Conservation (phyloP, 1,140 invertebrate species). For the Bombus sylvicola region DNA sequence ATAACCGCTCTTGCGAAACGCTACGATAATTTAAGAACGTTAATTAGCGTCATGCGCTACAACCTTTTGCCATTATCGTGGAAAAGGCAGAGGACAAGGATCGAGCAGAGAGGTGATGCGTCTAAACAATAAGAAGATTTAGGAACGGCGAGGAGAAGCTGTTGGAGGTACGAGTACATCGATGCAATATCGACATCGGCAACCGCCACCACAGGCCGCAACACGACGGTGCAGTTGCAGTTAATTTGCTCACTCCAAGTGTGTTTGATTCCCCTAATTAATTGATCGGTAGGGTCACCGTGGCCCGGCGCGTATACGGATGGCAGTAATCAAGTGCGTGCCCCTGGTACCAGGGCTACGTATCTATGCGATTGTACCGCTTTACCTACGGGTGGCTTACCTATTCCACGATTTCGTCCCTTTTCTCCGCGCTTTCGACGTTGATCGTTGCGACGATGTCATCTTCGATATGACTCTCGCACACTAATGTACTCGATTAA, state of each 20-base stretch:
- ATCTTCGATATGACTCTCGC: neutral
- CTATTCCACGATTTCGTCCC: neutral
- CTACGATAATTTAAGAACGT: neutral
- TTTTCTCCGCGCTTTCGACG: neutral
- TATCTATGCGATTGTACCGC: conserved; percentile 22
- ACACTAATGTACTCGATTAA: neutral
- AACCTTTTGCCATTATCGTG: neutral
- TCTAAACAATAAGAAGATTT: neutral
- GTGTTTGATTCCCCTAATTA: conserved; percentile 83
- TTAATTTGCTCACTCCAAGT: conserved; percentile 83
- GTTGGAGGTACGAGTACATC: neutral
- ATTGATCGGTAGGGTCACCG: conserved; percentile 81
- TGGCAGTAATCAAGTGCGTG: conserved; percentile 78
- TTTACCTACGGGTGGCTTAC: neutral
- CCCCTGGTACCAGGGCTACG: conserved; percentile 67
- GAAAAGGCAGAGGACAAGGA: neutral
- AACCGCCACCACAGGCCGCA: conserved; percentile 77
- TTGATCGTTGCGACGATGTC: neutral
- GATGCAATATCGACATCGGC: conserved; percentile 57
- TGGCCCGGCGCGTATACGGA: conserved; percentile 72
- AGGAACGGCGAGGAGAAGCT: neutral
- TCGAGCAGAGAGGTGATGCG: too few species aligned
- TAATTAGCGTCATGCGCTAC: neutral
- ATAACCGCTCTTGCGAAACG: neutral
- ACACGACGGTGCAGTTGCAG: conserved; percentile 79